Evolutionary conservation across 2,888 invertebrate species (phyloP), one percentile per base, ranked within the genome.

Genomic region (Lycophotia porphyrea): DNA sequence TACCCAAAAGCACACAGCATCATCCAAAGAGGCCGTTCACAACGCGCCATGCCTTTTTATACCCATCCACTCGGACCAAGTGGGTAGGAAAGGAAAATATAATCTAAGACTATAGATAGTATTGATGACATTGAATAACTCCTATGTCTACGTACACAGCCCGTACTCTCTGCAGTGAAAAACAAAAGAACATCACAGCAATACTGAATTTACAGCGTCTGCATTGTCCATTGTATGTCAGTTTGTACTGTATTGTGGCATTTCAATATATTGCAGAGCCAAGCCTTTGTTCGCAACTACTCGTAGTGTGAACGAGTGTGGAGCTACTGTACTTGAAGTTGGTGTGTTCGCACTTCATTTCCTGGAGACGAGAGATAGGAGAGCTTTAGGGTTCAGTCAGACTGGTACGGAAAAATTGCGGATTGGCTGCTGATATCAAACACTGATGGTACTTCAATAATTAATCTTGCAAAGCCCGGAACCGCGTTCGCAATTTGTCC

Each of bases 211-310:
- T 60, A 71, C 63, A 60, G 63, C 42, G n/a, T 42, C 78, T 58
- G 67, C 47, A n/a, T 81, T 49, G 71, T 58, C 49, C 60, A 81
- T 84, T 82, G 76, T 81, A 58, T 52, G 71, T 55, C 27, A 13
- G 61, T 49, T 24, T 58, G 68, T 52, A 69, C 58, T 49, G 74
- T 71, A 70, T 27, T 52, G 73, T 60, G 52, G 55, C 81, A 49
- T 73, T 74, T 61, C 66, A 70, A 69, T 84, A 68, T 74, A 71
- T 73, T 72, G 67, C 44, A 42, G 27, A 18, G 68, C 58, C 34
- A 36, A 5, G 34, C 81, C 49, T 55, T 82, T 82, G 84, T 82
- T 81, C 64, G 27, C 18, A 58, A 34, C 70, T 18, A 67, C 39
- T 58, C 44, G 71, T 36, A 15, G 52, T 42, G 71, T 21, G 58